Percentiles rank a stretch among this genome's conserved stretches.
These are phyloP conservation scores for Atta cephalotes DNA, from an alignment of 1,140 invertebrate species.

Conservation along the genomic window DNA sequence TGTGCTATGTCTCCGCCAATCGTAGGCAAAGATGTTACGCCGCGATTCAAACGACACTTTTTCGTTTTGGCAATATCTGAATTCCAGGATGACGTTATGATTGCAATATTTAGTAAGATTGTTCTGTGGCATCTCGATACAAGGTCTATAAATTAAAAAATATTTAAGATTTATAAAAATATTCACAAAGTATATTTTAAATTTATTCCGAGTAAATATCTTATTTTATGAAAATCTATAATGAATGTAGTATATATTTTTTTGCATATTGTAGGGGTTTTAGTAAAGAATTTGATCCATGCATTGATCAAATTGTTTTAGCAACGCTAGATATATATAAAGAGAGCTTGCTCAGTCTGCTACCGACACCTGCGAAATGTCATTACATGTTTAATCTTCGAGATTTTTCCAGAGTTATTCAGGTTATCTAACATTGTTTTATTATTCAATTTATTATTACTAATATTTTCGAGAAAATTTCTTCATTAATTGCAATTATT, in stretches of 20 bases:
- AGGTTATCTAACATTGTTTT: slow-evolving; percentile 84
- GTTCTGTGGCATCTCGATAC: slow-evolving; percentile 98
- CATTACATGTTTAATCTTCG: slow-evolving; percentile 98
- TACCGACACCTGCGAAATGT: slow-evolving; percentile 96
- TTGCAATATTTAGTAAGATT: slow-evolving; percentile 95
- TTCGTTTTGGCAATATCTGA: slow-evolving; percentile 96
- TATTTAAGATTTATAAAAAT: not conserved
- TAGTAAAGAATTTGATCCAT: slow-evolving; percentile 97
- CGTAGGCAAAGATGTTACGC: slow-evolving; percentile 94
- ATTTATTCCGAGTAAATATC: not conserved
- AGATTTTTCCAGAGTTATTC: slow-evolving; percentile 97
- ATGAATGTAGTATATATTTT: slow-evolving; percentile 33
- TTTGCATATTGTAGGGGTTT: slow-evolving; percentile 90
- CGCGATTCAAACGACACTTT: slow-evolving; percentile 96
- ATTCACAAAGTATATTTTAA: slow-evolving; percentile 37
- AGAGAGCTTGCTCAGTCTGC: slow-evolving; percentile 91
- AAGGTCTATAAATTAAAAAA: slow-evolving; percentile 75
- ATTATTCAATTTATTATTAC: not conserved
- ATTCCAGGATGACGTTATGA: slow-evolving; percentile 94
- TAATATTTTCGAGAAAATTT: not conserved
- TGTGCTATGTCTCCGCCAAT: slow-evolving; percentile 95
- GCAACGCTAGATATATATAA: slow-evolving; percentile 96
- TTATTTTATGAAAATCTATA: not conserved
- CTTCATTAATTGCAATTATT: not conserved
- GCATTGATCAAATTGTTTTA: slow-evolving; percentile 94